A percentile compares a stretch with the other conserved stretches of the same genome.
phyloP scores from a whole-genome alignment of 1,140 invertebrate genomes.

The Harlomillsia oculata region DNA sequence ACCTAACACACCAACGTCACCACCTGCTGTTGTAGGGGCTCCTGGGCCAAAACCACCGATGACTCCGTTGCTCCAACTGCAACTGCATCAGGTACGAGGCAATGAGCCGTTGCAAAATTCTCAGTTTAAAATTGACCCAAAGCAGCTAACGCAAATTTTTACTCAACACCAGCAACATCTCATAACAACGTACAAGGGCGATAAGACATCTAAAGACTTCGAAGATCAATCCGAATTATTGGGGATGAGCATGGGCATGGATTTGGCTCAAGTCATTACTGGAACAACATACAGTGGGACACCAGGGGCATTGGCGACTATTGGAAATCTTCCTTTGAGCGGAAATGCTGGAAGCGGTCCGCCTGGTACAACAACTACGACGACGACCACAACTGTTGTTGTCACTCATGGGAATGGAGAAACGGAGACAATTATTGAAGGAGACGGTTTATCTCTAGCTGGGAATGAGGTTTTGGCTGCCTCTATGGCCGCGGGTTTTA shows the following conservation, averaged over 20 bases:
- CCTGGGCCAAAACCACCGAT: conserved; percentile 4
- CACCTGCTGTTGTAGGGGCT: neutral
- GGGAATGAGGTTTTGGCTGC: conserved; percentile 33
- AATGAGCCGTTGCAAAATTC: conserved; percentile 6
- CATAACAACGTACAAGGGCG: conserved; percentile 14
- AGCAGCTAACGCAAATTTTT: conserved; percentile 30
- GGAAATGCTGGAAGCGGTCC: neutral
- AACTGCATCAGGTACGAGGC: conserved; percentile 27
- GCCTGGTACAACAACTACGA: conserved; percentile 22
- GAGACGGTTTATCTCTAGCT: conserved; percentile 30
- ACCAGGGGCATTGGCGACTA: conserved; percentile 1
- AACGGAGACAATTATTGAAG: conserved; percentile 34
- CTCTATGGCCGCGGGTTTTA: conserved; percentile 33
- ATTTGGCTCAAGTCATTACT: conserved; percentile 17
- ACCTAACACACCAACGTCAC: conserved; percentile 1
- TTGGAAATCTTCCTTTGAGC: conserved; percentile 2
- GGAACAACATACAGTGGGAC: conserved; percentile 1
- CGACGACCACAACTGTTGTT: conserved; percentile 32
- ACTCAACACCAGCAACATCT: conserved; percentile 30
- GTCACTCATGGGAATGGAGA: conserved; percentile 34
- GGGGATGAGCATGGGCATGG: neutral
- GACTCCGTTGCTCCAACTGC: conserved; percentile 25
- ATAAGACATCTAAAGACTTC: conserved; percentile 6
- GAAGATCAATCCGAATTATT: neutral
- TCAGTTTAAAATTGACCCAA: conserved; percentile 26